These are phyloP conservation scores for Chloroceryle aenea DNA, from an alignment of 2,113 vertebrate genomes.

Conservation along the genomic window DNA sequence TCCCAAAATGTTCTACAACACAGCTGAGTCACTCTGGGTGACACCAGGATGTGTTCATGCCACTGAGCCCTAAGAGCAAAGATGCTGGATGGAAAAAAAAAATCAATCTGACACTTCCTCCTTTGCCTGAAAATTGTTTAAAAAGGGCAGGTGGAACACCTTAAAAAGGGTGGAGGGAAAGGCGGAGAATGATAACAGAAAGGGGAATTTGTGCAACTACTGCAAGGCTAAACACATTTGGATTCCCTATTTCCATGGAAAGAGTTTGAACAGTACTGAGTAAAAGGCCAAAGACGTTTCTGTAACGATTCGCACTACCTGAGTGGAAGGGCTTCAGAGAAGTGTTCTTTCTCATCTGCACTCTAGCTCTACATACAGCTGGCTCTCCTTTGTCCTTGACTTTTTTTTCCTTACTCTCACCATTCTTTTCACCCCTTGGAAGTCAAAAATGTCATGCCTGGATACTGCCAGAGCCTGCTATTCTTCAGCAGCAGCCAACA, in stretches of 20 bases:
- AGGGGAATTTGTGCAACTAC: neutral
- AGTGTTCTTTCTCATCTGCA: neutral
- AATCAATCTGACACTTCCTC: neutral
- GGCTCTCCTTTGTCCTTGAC: neutral
- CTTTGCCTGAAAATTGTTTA: neutral
- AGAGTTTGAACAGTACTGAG: neutral
- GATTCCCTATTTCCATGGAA: neutral
- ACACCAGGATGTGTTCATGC: neutral
- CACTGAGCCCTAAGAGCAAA: neutral
- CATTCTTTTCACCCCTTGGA: neutral
- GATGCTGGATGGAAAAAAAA: neutral
- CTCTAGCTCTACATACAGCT: neutral
- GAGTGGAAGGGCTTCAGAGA: neutral
- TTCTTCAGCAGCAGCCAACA: neutral
- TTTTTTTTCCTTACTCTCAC: neutral
- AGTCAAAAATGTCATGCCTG: neutral
- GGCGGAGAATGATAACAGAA: neutral
- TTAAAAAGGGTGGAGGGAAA: neutral
- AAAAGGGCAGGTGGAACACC: neutral
- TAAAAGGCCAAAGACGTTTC: neutral
- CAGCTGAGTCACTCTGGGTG: neutral
- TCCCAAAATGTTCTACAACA: neutral
- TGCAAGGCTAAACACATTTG: neutral
- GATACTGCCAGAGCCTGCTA: neutral
- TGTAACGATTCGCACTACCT: neutral